These are phyloP conservation scores for Reticulitermes speratus DNA, from an alignment of 1,140 invertebrate species.

Conservation along the genomic window DNA sequence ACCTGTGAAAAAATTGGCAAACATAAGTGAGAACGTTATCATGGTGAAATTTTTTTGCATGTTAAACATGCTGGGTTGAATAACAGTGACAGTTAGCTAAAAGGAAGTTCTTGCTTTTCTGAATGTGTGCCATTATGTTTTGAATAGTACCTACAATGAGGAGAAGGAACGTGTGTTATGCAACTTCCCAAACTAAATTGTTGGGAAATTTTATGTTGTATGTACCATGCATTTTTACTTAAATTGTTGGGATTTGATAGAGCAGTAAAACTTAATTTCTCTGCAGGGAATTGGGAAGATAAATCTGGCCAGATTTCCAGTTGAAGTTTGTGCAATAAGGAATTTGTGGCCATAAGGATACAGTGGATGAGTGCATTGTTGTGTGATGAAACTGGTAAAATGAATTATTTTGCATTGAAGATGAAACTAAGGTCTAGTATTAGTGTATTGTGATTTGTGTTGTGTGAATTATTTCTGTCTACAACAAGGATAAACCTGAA, in stretches of 20 bases:
- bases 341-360: neutral
- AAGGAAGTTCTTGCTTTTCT: too few species aligned
- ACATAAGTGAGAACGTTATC: too few species aligned
- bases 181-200: too few species aligned
- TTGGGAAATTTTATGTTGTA: too few species aligned
- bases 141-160: too few species aligned
- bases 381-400: neutral
- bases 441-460: neutral
- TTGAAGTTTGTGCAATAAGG: neutral
- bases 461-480: neutral
- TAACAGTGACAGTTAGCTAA: too few species aligned
- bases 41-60: too few species aligned
- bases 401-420: neutral
- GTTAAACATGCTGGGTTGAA: too few species aligned
- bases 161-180: too few species aligned
- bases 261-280: neutral
- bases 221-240: too few species aligned
- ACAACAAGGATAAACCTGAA: neutral
- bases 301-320: neutral
- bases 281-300: neutral
- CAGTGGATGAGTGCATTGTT: neutral
- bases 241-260: neutral
- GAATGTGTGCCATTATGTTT: too few species aligned
- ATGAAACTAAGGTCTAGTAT: neutral
- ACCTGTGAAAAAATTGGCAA: too few species aligned